Conservation (phyloP, 1,140 invertebrate genomes). For the Eumaeus atala region DNA sequence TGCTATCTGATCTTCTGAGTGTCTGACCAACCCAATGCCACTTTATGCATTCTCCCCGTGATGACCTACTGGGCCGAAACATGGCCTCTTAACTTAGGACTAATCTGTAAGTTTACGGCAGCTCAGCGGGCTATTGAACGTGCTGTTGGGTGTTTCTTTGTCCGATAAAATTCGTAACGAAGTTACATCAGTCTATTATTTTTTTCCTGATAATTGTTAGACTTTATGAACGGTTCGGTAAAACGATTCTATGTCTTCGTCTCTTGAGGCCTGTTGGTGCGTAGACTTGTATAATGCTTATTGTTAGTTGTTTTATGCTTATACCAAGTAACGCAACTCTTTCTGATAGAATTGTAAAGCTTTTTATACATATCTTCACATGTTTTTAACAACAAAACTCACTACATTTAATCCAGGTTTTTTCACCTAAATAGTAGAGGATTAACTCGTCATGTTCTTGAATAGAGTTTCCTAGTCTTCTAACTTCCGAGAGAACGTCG, state of each 20-base stretch:
- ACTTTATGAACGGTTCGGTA: conserved; percentile 14
- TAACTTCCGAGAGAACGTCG: not conserved
- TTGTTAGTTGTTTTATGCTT: conserved; percentile 11
- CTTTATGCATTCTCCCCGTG: too few relatives aligned
- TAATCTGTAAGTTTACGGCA: too few relatives aligned
- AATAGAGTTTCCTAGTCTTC: conserved; percentile 4
- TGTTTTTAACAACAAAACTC: conserved; percentile 10
- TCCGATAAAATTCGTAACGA: too few relatives aligned
- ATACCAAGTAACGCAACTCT: conserved; percentile 13
- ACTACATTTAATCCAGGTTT: conserved; percentile 3
- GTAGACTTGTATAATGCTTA: conserved; percentile 18
- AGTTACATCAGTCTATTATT: not conserved
- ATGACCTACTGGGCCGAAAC: too few relatives aligned
- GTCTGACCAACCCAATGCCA: too few relatives aligned
- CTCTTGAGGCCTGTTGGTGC: conserved; percentile 9
- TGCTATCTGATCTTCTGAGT: too few relatives aligned
- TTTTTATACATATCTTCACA: conserved; percentile 17
- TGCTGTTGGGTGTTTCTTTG: too few relatives aligned
- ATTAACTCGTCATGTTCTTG: conserved; percentile 12
- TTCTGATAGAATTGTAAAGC: conserved; percentile 13
- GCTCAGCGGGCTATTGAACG: too few relatives aligned
- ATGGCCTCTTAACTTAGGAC: too few relatives aligned
- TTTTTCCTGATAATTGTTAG: conserved; percentile 5
- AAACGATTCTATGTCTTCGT: conserved; percentile 11
- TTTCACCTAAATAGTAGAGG: not conserved